These are phyloP conservation scores for Temnopleurus reevesii DNA, from an alignment of 53 echinoderm and acorn worm genomes.

Conservation along the genomic window DNA sequence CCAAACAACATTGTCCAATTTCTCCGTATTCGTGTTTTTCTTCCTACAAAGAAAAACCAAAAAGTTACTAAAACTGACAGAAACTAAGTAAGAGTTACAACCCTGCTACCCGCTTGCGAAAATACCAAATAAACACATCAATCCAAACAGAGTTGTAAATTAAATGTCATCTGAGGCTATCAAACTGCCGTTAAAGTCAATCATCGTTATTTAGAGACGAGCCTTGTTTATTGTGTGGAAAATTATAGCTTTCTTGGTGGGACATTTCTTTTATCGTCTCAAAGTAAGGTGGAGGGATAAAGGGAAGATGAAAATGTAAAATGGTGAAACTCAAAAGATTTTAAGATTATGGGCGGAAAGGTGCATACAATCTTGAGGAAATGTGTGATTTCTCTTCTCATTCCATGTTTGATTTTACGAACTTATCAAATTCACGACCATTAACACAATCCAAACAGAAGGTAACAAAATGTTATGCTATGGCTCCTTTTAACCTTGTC, in stretches of 20 bases:
- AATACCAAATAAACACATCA: slow-evolving; percentile 25
- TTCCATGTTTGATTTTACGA: too few species aligned
- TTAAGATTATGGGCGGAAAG: too few species aligned
- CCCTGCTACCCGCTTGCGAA: background rate
- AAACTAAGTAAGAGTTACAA: slow-evolving; percentile 32
- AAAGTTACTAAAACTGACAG: too few species aligned
- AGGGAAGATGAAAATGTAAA: background rate
- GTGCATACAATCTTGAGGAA: too few species aligned
- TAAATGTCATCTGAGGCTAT: slow-evolving; percentile 19
- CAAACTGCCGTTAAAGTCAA: slow-evolving; percentile 49
- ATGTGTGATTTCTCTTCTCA: too few species aligned
- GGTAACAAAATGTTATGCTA: too few species aligned
- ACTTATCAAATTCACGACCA: too few species aligned
- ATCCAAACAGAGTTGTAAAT: slow-evolving; percentile 30
- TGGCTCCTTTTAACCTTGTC: background rate
- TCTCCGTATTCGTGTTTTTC: background rate
- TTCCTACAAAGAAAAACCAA: too few species aligned
- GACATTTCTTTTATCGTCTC: background rate
- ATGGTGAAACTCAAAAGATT: too few species aligned
- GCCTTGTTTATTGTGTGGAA: background rate
- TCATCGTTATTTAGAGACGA: slow-evolving; percentile 33
- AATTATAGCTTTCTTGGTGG: background rate
- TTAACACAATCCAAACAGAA: too few species aligned
- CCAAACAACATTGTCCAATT: background rate
- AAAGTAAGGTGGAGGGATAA: background rate